Conservation (phyloP, 2,113 vertebrate species). For the Planiliza haematocheilus region DNA sequence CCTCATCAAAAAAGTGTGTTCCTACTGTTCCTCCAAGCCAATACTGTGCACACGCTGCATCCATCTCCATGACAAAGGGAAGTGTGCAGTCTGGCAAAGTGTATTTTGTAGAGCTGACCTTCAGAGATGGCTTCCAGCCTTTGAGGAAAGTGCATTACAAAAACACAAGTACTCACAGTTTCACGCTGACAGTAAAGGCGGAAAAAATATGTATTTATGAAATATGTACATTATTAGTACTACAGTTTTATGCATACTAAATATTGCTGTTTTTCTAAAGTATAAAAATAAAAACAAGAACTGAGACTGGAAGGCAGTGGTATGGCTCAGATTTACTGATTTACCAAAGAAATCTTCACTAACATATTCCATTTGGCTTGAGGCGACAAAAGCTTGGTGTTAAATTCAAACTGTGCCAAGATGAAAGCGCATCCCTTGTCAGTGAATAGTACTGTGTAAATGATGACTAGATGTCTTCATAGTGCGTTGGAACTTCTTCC, state of each 20-base stretch:
- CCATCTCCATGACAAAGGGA: constrained; percentile 29
- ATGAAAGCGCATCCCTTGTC: constrained; percentile 27
- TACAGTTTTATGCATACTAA: background rate
- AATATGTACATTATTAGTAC: background rate
- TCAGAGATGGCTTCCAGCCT: constrained; percentile 19
- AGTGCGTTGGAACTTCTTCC: constrained; percentile 14
- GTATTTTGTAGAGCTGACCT: constrained; percentile 19
- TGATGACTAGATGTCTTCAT: constrained; percentile 2
- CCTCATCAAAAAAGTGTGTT: constrained; percentile 15
- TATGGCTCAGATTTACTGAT: constrained; percentile 4
- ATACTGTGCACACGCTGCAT: background rate
- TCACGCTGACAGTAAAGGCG: background rate
- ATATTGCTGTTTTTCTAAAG: background rate
- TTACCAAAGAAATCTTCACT: constrained; percentile 22
- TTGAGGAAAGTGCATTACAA: background rate
- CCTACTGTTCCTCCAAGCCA: background rate
- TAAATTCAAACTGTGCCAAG: constrained; percentile 36
- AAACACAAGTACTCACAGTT: background rate
- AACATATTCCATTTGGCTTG: constrained; percentile 28
- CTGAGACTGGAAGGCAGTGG: constrained; percentile 1
- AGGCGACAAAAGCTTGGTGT: constrained; percentile 29
- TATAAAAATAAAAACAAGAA: constrained; percentile 15
- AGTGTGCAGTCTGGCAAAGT: background rate
- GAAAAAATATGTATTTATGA: background rate
- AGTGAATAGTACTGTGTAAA: constrained; percentile 26